Percentiles rank a stretch among this genome's conserved stretches.
phyloP scores from a whole-genome alignment of 2,113 vertebrate genomes.

The Ammodytes dubius region DNA sequence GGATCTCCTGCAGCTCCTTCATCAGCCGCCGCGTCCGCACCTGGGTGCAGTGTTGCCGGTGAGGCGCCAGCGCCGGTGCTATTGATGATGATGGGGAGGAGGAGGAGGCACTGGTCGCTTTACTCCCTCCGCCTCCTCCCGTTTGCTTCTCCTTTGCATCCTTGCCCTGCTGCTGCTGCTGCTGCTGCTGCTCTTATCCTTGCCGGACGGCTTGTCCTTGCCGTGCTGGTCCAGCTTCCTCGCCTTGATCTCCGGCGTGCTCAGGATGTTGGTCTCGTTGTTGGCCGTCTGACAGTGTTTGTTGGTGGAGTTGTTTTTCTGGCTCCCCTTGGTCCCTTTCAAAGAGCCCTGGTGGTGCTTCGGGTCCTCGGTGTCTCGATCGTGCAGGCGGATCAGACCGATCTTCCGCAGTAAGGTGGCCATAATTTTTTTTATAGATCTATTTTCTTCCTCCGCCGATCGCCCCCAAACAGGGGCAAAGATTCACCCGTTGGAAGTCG shows the following conservation, averaged over 20 bases:
- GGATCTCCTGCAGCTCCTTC: conserved; percentile 99
- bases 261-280: conserved; percentile 88
- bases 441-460: conserved; percentile 64
- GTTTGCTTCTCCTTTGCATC: conserved; percentile 85
- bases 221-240: conserved; percentile 87
- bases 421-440: conserved; percentile 84
- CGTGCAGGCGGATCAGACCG: conserved; percentile 97
- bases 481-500: conserved; percentile 56
- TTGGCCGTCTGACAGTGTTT: conserved; percentile 89
- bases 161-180: conserved; percentile 84
- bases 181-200: conserved; percentile 84
- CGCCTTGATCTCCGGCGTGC: conserved; percentile 87
- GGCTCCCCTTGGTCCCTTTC: conserved; percentile 90
- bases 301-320: conserved; percentile 90
- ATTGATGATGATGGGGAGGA: conserved; percentile 56
- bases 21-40: conserved; percentile 96
- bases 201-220: conserved; percentile 86
- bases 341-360: conserved; percentile 95
- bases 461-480: conserved; percentile 71
- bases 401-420: conserved; percentile 98
- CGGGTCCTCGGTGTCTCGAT: conserved; percentile 96
- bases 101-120: conserved; percentile 82
- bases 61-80: conserved; percentile 85
- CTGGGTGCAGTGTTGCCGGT: conserved; percentile 96
- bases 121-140: conserved; percentile 70